phyloP scores from a whole-genome alignment of 2,113 vertebrate genomes.

The Bungarus multicinctus region DNA sequence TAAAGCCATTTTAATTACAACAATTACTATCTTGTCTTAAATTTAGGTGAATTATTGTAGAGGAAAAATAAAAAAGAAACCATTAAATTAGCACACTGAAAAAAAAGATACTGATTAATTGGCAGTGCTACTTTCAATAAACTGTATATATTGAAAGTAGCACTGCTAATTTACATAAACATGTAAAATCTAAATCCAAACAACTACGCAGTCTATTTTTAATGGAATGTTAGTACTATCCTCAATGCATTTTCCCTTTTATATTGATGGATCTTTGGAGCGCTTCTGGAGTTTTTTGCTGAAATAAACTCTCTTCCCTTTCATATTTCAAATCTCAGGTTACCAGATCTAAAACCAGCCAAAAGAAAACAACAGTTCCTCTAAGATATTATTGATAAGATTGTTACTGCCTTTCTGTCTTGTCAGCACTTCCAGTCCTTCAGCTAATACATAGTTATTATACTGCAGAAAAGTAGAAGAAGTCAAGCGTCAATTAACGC shows the following conservation, averaged over 20 bases:
- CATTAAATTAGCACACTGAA: not conserved
- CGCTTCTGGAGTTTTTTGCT: not conserved
- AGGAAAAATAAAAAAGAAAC: not conserved
- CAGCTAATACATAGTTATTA: slow-evolving; percentile 34
- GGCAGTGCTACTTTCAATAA: not conserved
- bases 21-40: slow-evolving; percentile 26
- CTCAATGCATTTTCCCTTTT: not conserved
- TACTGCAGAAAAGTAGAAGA: slow-evolving; percentile 25
- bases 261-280: not conserved
- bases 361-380: not conserved
- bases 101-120: not conserved
- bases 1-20: slow-evolving; percentile 9
- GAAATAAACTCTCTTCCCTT: not conserved
- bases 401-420: slow-evolving; percentile 19
- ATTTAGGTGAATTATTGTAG: slow-evolving; percentile 17
- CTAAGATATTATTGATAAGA: slow-evolving; percentile 16
- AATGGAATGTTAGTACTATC: not conserved
- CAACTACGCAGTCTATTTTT: not conserved
- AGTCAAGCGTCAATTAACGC: slow-evolving; percentile 28
- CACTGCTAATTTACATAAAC: not conserved
- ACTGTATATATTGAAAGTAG: too few species aligned
- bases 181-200: not conserved
- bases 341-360: not conserved
- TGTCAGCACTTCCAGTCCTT: slow-evolving; percentile 40
- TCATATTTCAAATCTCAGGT: not conserved